Base-by-base conservation (phyloP, 1,140 invertebrate species). In the Drosophila subpulchrella region DNA sequence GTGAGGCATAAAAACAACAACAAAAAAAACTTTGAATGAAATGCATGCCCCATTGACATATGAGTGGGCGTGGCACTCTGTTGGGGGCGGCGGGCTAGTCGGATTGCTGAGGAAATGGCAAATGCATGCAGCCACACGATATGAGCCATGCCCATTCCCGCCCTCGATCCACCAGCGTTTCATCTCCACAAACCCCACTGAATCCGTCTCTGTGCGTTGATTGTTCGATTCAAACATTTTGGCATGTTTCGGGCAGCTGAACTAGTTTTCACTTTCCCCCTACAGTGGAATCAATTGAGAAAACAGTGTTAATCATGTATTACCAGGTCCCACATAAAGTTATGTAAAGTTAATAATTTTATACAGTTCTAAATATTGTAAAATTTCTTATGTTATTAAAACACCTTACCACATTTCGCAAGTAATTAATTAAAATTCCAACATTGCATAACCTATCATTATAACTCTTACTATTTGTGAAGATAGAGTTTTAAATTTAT, bases 151-250 rank as follows among this genome's bases (percentile, higher is more conserved):
- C 24, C 34, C 24, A 54, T n/a, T 20, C 27, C 30, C 17, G 11
- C 12, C 5, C 32, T 27, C 6, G 42, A 62, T 62, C 58, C 47
- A 8, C 13, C 24, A n/a, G 24, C 15, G 10, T 38, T 70, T 1
- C 11, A 20, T 12, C 15, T 20, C 51, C 36, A 42, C 51, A 42
- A 36, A 5, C 38, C 32, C 50, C 48, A 11, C 38, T 39, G 44
- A 36, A 62, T 63, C 72, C 34, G 32, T 41, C 34, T 41, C 62
- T 48, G 46, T 72, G 81, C 59, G 74, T 81, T 86, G 78, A 85
- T 85, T 81, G 65, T 86, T 62, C 68, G 63, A 85, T 81, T 86
- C 82, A 85, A 84, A 84, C 68, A 84, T 85, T 84, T 85, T 85
- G 81, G 77, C 81, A 85, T 85, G 77, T 84, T 81, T 63, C 57